Conservation (phyloP, 2,888 invertebrate species). For the Nematopogon swammerdamellus region DNA sequence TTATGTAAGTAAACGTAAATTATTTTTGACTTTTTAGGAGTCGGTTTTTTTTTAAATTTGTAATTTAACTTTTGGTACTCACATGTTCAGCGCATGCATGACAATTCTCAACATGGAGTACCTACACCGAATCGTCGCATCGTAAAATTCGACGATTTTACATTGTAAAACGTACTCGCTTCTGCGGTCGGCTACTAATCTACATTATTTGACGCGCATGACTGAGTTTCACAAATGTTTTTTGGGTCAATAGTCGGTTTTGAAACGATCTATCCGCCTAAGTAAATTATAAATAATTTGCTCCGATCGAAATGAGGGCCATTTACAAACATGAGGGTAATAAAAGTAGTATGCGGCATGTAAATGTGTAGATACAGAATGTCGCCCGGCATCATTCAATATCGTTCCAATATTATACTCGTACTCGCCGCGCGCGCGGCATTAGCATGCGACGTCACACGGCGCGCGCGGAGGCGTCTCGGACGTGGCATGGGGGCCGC, state of each 20-base stretch:
- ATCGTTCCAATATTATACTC: not conserved
- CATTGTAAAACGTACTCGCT: not conserved
- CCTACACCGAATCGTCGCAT: not conserved
- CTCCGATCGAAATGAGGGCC: constrained; percentile 52
- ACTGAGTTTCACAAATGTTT: constrained; percentile 45
- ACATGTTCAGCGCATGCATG: too few species aligned
- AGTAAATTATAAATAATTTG: constrained; percentile 55
- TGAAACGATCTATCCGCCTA: constrained; percentile 46
- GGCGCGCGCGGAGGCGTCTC: not conserved
- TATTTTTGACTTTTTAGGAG: too few species aligned
- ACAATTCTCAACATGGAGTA: too few species aligned
- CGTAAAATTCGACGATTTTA: not conserved
- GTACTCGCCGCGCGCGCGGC: not conserved
- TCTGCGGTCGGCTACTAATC: constrained; percentile 17
- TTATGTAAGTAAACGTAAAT: too few species aligned
- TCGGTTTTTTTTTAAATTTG: too few species aligned
- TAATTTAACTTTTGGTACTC: too few species aligned
- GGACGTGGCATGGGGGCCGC: not conserved
- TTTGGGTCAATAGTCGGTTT: constrained; percentile 51
- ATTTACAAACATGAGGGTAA: constrained; percentile 57
- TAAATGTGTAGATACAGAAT: constrained; percentile 17
- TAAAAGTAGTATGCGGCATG: constrained; percentile 54
- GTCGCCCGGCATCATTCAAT: not conserved
- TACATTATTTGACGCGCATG: constrained; percentile 43
- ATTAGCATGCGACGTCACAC: not conserved